These are phyloP conservation scores for Phymatocera aterrima DNA, from an alignment of 2,888 invertebrate species.

Conservation along the genomic window DNA sequence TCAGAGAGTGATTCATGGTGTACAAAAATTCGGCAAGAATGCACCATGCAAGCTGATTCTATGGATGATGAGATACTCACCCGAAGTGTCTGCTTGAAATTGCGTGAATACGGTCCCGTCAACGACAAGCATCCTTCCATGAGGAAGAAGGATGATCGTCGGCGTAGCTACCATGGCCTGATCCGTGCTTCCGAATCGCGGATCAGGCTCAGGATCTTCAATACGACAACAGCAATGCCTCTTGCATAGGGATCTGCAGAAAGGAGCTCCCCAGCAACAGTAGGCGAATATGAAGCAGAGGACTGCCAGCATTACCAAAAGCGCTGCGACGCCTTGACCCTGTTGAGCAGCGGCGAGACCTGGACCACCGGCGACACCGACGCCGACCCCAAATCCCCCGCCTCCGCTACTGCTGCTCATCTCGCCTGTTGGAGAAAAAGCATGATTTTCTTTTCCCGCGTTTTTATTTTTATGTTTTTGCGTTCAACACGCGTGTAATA, in stretches of 20 bases:
- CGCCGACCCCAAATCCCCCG: constrained; percentile 59
- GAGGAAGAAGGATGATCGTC: constrained; percentile 77
- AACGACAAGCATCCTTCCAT: constrained; percentile 78
- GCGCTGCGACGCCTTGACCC: constrained; percentile 76
- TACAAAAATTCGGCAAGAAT: too few relatives aligned
- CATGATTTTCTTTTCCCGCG: neutral
- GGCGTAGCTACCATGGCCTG: constrained; percentile 75
- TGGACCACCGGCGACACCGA: constrained; percentile 66
- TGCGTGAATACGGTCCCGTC: constrained; percentile 77
- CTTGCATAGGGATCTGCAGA: constrained; percentile 76
- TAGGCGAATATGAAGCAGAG: constrained; percentile 78
- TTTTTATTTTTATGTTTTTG: neutral
- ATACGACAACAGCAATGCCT: constrained; percentile 74
- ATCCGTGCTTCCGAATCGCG: constrained; percentile 64
- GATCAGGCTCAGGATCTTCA: constrained; percentile 72
- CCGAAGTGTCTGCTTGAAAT: constrained; percentile 72
- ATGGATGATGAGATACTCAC: too few relatives aligned
- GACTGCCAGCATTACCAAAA: constrained; percentile 78
- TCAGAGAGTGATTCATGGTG: too few relatives aligned
- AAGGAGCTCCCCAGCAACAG: constrained; percentile 79
- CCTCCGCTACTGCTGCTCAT: constrained; percentile 39
- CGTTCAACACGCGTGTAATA: neutral
- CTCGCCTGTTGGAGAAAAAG: constrained; percentile 24
- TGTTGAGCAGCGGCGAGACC: constrained; percentile 69
- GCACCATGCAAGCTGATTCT: too few relatives aligned